Evolutionary conservation across 2,797 vertebrate species (phyloP).

Genomic region (Falco naumanni): DNA sequence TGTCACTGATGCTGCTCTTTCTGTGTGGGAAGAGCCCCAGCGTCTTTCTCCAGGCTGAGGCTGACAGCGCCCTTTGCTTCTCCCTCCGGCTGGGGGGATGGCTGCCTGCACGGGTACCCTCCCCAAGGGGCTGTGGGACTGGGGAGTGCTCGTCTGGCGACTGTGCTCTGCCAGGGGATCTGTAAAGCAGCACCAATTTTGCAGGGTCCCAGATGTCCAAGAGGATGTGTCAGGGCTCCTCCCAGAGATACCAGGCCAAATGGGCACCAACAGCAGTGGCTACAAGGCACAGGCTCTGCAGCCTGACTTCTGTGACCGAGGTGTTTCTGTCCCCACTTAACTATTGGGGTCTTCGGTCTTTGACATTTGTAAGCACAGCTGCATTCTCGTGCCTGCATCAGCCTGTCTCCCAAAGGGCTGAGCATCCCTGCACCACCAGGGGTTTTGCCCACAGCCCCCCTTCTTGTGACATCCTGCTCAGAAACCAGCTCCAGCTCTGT

Average conservation of each 20-base stretch:
- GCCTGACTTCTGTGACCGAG: not conserved
- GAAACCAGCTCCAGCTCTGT: not conserved
- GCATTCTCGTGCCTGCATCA: not conserved
- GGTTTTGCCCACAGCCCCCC: not conserved
- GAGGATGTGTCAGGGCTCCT: not conserved
- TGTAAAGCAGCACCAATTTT: not conserved
- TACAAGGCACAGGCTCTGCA: not conserved
- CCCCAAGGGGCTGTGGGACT: not conserved
- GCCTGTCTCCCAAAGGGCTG: not conserved
- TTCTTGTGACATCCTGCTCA: not conserved
- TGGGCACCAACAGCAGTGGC: not conserved
- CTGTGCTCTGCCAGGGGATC: not conserved
- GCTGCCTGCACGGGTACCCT: not conserved
- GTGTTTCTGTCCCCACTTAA: accelerated
- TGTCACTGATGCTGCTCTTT: not conserved
- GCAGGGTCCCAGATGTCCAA: not conserved
- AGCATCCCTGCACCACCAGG: not conserved
- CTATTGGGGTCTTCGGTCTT: not conserved
- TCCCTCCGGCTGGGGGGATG: not conserved
- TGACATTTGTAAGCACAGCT: not conserved
- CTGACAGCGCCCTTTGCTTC: not conserved
- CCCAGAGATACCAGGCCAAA: not conserved
- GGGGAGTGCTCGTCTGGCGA: not conserved
- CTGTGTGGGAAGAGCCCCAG: not conserved
- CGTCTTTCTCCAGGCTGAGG: not conserved